Evolutionary conservation across 1,140 invertebrate genomes (phyloP), one percentile per base, ranked within the genome.

Genomic region (Aphelinus certus): DNA sequence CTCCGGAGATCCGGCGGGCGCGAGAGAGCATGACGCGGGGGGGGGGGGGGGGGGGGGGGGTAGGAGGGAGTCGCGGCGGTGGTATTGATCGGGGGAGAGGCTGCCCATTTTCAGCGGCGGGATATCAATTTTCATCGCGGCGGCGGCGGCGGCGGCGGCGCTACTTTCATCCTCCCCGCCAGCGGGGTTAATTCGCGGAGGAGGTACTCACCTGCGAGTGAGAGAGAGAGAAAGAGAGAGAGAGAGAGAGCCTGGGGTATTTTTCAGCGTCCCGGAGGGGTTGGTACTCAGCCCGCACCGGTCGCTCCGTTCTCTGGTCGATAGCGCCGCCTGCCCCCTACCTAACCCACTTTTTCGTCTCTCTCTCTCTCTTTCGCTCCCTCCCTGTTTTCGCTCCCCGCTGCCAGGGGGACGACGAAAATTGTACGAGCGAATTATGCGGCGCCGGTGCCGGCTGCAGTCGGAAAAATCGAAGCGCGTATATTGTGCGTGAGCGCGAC

Each of bases 251-350:
- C 26, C 26, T 26, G 26, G 26, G 26, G 26, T 26, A 26, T 26
- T 63, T 63, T 63, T 63, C 61, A 43, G 45, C 6, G 61, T 46
- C 45, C 45, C 61, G 61, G 10, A 3, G 60, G 58, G 58, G 58
- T 43, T 7, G 60, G 60, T 42, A 26, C 26, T 26, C 26, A 26
- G 26, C 26, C 26, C 26, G 26, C 26, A 26, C 26, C 26, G 26
- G 26, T 26, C 26, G 26, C 26, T 26, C 26, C 26, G 26, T 26
- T 26, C 26, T 26, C 81, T 83, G 82, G 81, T 84, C 83, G 82
- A 83, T 83, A 83, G 82, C 80, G 73, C 71, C 69, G 77, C 77
- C n/a, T 58, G 49, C 63, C 49, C 61, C 51, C 58, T 64, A 69
- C 58, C 67, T 76, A 76, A 75, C 77, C 75, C 76, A 78, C 68